A percentile compares a stretch with the other conserved stretches of the same genome.
Conservation (phyloP, 2,888 invertebrate species). For the Drosophila anomelani region DNA sequence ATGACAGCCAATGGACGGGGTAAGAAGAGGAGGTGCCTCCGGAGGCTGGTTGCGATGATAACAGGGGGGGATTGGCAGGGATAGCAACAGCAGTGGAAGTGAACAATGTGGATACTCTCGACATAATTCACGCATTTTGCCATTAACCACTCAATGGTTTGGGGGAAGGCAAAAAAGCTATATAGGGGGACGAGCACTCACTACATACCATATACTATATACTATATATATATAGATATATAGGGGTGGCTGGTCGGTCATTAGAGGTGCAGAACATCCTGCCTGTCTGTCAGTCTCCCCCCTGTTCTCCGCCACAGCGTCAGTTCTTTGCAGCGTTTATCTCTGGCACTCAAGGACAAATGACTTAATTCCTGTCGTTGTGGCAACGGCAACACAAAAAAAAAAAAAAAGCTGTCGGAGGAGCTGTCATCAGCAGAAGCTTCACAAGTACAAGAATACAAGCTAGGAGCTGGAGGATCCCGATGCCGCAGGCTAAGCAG, state of each 20-base stretch:
- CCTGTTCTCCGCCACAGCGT: conserved; percentile 5
- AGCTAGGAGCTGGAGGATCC: background rate
- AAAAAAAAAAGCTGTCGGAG: conserved; percentile 47
- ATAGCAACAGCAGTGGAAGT: conserved; percentile 28
- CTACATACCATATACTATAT: background rate
- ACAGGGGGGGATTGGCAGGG: background rate
- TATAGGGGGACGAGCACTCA: background rate
- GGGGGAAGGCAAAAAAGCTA: conserved; percentile 20
- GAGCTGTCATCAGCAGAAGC: conserved; percentile 51
- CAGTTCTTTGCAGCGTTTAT: conserved; percentile 58
- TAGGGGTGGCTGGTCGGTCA: conserved; percentile 33
- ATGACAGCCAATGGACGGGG: conserved; percentile 38
- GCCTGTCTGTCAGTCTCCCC: conserved; percentile 7
- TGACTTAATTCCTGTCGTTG: conserved; percentile 78
- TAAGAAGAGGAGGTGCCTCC: background rate
- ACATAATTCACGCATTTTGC: conserved; percentile 83
- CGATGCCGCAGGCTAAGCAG: conserved; percentile 8
- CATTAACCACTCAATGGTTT: conserved; percentile 79
- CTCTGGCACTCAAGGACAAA: conserved; percentile 78
- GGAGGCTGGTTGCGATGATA: conserved; percentile 7
- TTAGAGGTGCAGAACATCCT: conserved; percentile 35
- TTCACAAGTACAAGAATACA: conserved; percentile 29
- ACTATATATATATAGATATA: conserved; percentile 5
- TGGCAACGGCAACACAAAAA: conserved; percentile 31
- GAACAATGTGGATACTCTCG: conserved; percentile 68